Conservation (phyloP, 2,797 vertebrate genomes). For the Karalla daura region DNA sequence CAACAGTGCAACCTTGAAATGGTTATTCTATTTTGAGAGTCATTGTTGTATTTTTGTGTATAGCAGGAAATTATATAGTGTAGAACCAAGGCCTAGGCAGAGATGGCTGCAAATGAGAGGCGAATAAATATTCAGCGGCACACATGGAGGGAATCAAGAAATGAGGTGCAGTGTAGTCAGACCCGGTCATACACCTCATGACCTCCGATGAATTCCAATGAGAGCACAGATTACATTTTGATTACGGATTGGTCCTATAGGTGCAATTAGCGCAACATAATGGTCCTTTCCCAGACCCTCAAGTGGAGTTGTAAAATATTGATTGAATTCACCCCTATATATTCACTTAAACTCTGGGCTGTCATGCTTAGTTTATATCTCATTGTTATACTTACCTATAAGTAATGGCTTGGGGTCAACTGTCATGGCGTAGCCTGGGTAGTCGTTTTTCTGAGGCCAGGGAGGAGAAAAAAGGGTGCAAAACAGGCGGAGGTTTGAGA, state of each 20-base stretch:
- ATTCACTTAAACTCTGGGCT: slow-evolving; percentile 72
- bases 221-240: slow-evolving; percentile 65
- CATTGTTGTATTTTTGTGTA: slow-evolving; percentile 25
- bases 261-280: slow-evolving; percentile 82
- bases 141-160: slow-evolving; percentile 67
- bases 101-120: slow-evolving; percentile 54
- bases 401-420: slow-evolving; percentile 49
- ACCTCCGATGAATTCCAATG: slow-evolving; percentile 77
- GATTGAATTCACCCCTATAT: slow-evolving; percentile 76
- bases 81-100: slow-evolving; percentile 20
- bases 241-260: slow-evolving; percentile 72
- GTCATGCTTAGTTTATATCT: slow-evolving; percentile 65
- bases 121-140: slow-evolving; percentile 64
- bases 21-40: no score
- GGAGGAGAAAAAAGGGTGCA: slow-evolving; percentile 31
- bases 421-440: slow-evolving; percentile 35
- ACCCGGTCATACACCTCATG: slow-evolving; percentile 57
- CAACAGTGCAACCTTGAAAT: no score
- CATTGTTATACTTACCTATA: slow-evolving; percentile 50
- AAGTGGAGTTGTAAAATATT: slow-evolving; percentile 74
- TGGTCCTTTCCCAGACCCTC: slow-evolving; percentile 56
- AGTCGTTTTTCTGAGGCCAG: slow-evolving; percentile 31
- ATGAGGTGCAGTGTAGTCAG: slow-evolving; percentile 42
- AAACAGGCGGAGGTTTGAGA: slow-evolving; percentile 38
- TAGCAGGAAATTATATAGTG: slow-evolving; percentile 25